phyloP scores from a whole-genome alignment of 2,888 invertebrate species.

The Xestia c-nigrum region DNA sequence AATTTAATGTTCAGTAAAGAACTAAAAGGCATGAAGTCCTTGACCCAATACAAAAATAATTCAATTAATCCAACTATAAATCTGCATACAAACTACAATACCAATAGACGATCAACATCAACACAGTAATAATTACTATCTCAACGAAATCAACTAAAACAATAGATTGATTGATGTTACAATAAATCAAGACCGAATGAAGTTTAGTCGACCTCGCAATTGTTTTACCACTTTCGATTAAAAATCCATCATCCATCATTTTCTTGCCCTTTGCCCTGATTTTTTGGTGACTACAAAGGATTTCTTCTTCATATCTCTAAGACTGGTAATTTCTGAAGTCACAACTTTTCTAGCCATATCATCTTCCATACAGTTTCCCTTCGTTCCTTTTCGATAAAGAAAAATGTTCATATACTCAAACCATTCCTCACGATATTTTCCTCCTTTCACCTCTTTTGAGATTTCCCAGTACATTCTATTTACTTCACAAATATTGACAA shows the following conservation, averaged over 20 bases:
- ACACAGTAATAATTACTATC: constrained; percentile 28
- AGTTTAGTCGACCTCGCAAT: background rate
- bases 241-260: background rate
- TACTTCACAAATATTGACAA: background rate
- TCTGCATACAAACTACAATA: constrained; percentile 15
- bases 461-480: background rate
- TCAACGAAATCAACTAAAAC: constrained; percentile 44
- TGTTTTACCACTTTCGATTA: background rate
- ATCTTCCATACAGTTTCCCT: background rate
- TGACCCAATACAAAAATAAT: constrained; percentile 12
- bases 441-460: background rate
- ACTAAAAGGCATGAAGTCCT: background rate
- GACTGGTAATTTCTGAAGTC: background rate
- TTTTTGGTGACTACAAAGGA: background rate
- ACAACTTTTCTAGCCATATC: background rate
- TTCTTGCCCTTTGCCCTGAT: background rate
- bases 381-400: background rate
- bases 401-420: background rate
- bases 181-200: constrained; percentile 32
- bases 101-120: background rate
- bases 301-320: background rate
- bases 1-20: background rate
- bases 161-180: constrained; percentile 56
- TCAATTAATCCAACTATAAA: constrained; percentile 6
- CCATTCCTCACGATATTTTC: background rate